Evolutionary conservation across 2,113 vertebrate species (phyloP), one percentile per base, ranked within the genome.

Genomic region (Nannobrachium achirus): DNA sequence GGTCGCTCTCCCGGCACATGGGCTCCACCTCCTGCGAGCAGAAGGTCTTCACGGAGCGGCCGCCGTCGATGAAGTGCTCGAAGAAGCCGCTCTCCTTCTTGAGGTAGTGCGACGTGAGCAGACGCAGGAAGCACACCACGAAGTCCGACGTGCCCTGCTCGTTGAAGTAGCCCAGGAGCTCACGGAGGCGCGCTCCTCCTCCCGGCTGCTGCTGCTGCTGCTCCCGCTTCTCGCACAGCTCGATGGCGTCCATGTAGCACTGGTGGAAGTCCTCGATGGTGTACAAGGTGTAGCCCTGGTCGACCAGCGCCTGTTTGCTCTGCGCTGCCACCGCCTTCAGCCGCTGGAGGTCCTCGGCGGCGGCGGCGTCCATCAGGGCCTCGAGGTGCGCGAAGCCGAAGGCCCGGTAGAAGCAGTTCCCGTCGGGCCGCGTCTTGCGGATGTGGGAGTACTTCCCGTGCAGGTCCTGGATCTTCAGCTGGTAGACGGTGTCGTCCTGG

Each of bases 1-100:
- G 96, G 89, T 98, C 96, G 2, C 96, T 98, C 88, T 97, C 96
- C 90, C 96, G 96, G 62, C 95, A 95, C 96, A 96, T 98, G 51
- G 93, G 93, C 62, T 94, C 94, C 65, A 95, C 94, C 60, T 96
- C 93, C 94, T 95, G 3, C 25, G 25, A 33, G 74, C 91, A 93
- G 78, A 92, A 93, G 69, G 93, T 90, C 59, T 95, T 95, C 75
- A 95, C 90, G 2, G 91, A 94, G 63, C 93, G 92, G 1, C 93
- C 92, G 0, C 94, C 94, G 82, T 95, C 94, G 1, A 95, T 94
- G 89, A 95, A 95, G 84, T 95, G 93, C 87, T 95, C 89, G n/a
- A 95, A 95, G 75, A 95, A 95, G 71, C 79, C 83, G 50, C 88
- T 90, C 76, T 95, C 94, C 0, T 93, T 89, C 88, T 95, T 94